Conservation (phyloP, 2,888 invertebrate species). For the Hirtodrosophila histrioides region DNA sequence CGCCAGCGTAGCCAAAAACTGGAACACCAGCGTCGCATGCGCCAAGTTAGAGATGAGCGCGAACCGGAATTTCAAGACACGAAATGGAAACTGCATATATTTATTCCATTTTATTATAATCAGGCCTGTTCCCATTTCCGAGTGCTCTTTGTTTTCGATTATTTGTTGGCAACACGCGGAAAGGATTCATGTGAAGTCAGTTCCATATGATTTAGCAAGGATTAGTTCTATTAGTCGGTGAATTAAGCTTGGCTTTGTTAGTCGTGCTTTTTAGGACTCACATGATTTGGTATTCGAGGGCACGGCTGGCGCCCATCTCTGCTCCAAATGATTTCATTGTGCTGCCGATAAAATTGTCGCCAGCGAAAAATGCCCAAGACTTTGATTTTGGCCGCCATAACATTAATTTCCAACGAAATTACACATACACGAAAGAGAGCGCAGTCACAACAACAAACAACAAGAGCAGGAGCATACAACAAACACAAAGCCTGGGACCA, state of each 20-base stretch:
- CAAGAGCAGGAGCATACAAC: constrained; percentile 23
- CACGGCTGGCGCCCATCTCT: constrained; percentile 31
- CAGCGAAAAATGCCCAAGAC: constrained; percentile 75
- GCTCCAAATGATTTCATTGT: constrained; percentile 72
- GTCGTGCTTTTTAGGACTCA: neutral
- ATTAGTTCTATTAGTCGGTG: too few species aligned
- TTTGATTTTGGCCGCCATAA: constrained; percentile 81
- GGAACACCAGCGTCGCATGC: constrained; percentile 8
- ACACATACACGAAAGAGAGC: constrained; percentile 54
- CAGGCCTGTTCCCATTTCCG: too few species aligned
- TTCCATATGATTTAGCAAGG: too few species aligned
- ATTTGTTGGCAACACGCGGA: too few species aligned
- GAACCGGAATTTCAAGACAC: neutral
- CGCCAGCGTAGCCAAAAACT: constrained; percentile 63
- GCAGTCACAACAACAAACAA: constrained; percentile 11
- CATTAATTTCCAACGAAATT: constrained; percentile 78
- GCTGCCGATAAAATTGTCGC: constrained; percentile 83
- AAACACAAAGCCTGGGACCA: constrained; percentile 35
- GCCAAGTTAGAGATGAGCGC: constrained; percentile 11
- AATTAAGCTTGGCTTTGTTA: too few species aligned
- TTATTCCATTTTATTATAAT: neutral
- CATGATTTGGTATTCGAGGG: constrained; percentile 1
- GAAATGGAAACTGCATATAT: neutral
- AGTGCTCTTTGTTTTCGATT: too few species aligned
- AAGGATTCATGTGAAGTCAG: too few species aligned